phyloP scores from a whole-genome alignment of 2,113 vertebrate species.

The Tichodroma muraria region DNA sequence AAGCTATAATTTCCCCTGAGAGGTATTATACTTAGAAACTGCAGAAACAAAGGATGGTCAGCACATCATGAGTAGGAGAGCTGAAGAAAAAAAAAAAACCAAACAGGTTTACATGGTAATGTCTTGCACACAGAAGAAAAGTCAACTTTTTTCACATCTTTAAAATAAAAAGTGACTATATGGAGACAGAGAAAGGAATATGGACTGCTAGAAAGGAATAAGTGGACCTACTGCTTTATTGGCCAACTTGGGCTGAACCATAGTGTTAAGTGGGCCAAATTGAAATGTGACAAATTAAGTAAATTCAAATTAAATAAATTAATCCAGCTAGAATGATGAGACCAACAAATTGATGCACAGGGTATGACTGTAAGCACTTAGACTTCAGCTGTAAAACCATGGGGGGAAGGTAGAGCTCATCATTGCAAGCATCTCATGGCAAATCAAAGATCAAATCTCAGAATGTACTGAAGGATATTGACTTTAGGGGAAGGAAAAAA shows the following conservation, averaged over 20 bases:
- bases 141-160: background rate
- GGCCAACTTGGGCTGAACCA: background rate
- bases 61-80: background rate
- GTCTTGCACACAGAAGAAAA: background rate
- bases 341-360: background rate
- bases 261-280: background rate
- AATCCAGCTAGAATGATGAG: background rate
- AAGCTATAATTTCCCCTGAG: background rate
- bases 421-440: background rate
- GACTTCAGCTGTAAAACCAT: background rate
- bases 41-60: background rate
- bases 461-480: background rate
- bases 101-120: background rate
- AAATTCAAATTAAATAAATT: background rate
- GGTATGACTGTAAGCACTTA: background rate
- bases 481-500: background rate
- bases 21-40: background rate
- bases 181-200: background rate
- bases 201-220: background rate
- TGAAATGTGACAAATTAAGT: background rate
- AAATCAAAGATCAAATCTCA: background rate
- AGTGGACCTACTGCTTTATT: background rate
- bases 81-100: background rate
- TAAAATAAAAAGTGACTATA: background rate
- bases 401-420: background rate